These are phyloP conservation scores for Leptothorax acervorum DNA, from an alignment of 2,888 invertebrate genomes.

Conservation along the genomic window DNA sequence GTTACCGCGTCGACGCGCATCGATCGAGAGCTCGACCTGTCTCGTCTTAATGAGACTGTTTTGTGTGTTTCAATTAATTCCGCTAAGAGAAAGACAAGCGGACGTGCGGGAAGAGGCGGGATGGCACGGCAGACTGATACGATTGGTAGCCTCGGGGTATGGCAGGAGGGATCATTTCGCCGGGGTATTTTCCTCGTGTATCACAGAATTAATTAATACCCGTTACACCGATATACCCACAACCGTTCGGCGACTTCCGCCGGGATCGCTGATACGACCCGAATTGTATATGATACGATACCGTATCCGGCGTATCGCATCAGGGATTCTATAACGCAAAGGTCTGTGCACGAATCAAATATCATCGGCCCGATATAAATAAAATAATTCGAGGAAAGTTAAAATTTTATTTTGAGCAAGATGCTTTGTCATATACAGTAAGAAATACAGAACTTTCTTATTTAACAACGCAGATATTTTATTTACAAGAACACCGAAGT, in stretches of 20 bases:
- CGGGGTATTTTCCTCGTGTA: conserved; percentile 60
- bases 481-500: not conserved
- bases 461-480: not conserved
- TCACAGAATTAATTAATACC: conserved; percentile 74
- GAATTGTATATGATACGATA: conserved; percentile 47
- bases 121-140: conserved; percentile 26
- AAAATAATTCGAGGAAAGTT: not conserved
- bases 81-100: conserved; percentile 62
- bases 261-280: conserved; percentile 47
- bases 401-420: conserved; percentile 1
- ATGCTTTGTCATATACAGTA: not conserved
- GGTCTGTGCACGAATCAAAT: conserved; percentile 54
- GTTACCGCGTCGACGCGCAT: conserved; percentile 36
- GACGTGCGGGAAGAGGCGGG: not conserved
- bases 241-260: conserved; percentile 59
- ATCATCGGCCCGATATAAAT: conserved; percentile 9
- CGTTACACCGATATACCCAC: conserved; percentile 69
- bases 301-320: conserved; percentile 24
- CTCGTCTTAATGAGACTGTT: conserved; percentile 68
- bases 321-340: conserved; percentile 67
- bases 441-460: not conserved
- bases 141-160: conserved; percentile 44
- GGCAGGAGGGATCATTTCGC: conserved; percentile 61
- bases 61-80: conserved; percentile 74
- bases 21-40: conserved; percentile 48